Percentiles rank a stretch among this genome's conserved stretches.
phyloP scores from a whole-genome alignment of 2,888 invertebrate genomes.

The Deilephila porcellus region DNA sequence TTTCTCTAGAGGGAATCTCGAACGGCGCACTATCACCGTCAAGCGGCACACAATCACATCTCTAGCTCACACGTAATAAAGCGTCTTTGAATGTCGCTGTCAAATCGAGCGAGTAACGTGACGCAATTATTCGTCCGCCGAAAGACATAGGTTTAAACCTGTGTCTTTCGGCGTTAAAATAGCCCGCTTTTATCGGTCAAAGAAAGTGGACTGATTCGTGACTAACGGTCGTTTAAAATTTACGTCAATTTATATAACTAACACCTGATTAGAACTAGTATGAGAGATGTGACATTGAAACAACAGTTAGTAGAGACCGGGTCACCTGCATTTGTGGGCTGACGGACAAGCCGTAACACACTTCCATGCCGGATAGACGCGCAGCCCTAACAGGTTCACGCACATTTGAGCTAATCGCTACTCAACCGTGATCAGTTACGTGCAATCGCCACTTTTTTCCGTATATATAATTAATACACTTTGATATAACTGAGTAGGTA shows the following conservation, averaged over 20 bases:
- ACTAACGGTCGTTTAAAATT: conserved; percentile 61
- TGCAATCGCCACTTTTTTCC: neutral
- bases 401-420: conserved; percentile 20
- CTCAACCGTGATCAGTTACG: conserved; percentile 10
- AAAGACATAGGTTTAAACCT: conserved; percentile 55
- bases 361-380: conserved; percentile 61
- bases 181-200: conserved; percentile 59
- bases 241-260: conserved; percentile 77
- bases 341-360: conserved; percentile 64
- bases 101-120: conserved; percentile 36
- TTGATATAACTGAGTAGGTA: neutral
- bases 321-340: conserved; percentile 71
- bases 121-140: conserved; percentile 48
- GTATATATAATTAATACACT: neutral
- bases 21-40: conserved; percentile 54
- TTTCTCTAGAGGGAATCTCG: conserved; percentile 76
- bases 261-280: conserved; percentile 69
- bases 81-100: conserved; percentile 2
- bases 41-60: conserved; percentile 46
- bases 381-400: conserved; percentile 2
- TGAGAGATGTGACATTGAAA: conserved; percentile 71
- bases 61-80: conserved; percentile 14
- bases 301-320: conserved; percentile 79
- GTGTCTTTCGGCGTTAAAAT: no score
- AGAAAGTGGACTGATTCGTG: conserved; percentile 70